Evolutionary conservation across 2,113 vertebrate genomes (phyloP), one percentile per base, ranked within the genome.

Genomic region (Cacatua alba): DNA sequence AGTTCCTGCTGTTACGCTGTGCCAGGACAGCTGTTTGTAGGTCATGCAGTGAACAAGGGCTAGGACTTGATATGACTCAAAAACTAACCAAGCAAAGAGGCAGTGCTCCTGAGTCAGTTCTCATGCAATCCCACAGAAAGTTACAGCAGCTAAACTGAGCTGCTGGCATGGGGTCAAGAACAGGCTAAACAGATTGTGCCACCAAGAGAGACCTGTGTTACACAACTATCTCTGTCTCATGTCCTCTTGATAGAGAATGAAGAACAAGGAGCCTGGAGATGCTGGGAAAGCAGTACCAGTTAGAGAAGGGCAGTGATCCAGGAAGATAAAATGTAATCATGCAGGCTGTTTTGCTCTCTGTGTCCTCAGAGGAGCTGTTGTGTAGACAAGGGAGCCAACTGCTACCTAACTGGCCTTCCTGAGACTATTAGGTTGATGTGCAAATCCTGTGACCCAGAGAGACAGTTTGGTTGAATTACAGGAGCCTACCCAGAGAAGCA

Each of bases 1-100:
- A 57, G 55, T 57, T 57, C 55, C 55, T n/a, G 55, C 26, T 0
- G 1, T 63, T 44, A 4, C 0, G 1, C 12, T 71, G 37, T 65
- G 28, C 55, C 64, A 59, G 63, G 70, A 24, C 53, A 55, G 82
- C 53, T 43, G n/a, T 37, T n/a, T 29, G 63, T 28, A 35, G 49
- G 57, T 69, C 39, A 41, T 6, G 20, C 2, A 15, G 26, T 6
- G 33, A 76, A 20, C 1, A 0, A 43, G 24, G 37, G 33, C 57
- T 28, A 39, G 37, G 29, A 24, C 29, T 13, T 51, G 43, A 11
- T 23, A 11, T 2, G 28, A 53, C 17, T 78, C 44, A 46, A 28
- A 48, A 71, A 23, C 28, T 31, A 57, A n/a, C 24, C 28, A 16
- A 62, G 46, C 20, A 72, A 52, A 17, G 20, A 35, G 43, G 6